Conservation (phyloP, 2,888 invertebrate species). For the Alsophila aescularia region DNA sequence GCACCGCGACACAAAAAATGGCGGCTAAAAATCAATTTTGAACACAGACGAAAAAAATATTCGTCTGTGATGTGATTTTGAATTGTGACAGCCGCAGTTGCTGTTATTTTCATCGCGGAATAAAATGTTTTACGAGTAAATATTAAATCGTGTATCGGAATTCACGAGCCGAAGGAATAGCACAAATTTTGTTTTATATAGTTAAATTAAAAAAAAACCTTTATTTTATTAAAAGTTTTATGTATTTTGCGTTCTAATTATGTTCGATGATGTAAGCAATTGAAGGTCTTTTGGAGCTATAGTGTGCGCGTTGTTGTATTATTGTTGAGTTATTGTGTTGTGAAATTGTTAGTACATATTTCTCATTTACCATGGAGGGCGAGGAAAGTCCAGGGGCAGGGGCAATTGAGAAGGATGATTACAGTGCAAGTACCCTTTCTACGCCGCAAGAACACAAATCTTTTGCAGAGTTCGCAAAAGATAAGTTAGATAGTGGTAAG, state of each 20-base stretch:
- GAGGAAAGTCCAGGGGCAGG: conserved; percentile 65
- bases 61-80: too few species aligned
- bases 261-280: conserved; percentile 81
- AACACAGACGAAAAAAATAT: too few species aligned
- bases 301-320: conserved; percentile 57
- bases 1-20: conserved; percentile 53
- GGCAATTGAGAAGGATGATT: conserved; percentile 70
- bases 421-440: conserved; percentile 73
- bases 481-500: conserved; percentile 78
- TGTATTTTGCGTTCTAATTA: conserved; percentile 45
- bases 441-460: conserved; percentile 78
- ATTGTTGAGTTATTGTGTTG: conserved; percentile 46
- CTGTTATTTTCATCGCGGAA: conserved; percentile 38
- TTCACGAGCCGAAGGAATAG: background rate
- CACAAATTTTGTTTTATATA: background rate
- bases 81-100: conserved; percentile 58
- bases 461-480: conserved; percentile 79
- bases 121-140: conserved; percentile 50
- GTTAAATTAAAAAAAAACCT: background rate
- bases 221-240: background rate
- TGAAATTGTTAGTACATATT: conserved; percentile 40
- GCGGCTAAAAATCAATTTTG: conserved; percentile 83
- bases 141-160: conserved; percentile 22
- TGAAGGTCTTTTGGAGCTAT: conserved; percentile 57
- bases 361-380: conserved; percentile 69